phyloP scores from a whole-genome alignment of 2,888 invertebrate species.

The Campopleginae sp. region DNA sequence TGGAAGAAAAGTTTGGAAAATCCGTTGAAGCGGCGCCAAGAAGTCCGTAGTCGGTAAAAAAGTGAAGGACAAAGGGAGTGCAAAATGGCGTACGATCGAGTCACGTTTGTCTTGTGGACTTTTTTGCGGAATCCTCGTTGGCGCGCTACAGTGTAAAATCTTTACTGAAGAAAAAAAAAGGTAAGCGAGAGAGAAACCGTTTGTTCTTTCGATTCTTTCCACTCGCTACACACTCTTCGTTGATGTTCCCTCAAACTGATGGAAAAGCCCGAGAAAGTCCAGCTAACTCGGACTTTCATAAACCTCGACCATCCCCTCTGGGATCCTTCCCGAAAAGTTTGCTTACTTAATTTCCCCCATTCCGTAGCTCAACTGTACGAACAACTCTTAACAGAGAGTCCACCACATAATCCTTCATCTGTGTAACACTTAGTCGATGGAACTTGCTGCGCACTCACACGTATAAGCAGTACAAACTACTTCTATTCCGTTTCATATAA shows the following conservation, averaged over 20 bases:
- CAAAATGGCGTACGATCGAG: constrained; percentile 77
- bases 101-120: constrained; percentile 82
- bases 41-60: constrained; percentile 70
- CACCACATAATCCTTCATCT: constrained; percentile 12
- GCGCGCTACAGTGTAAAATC: constrained; percentile 54
- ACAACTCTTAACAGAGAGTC: constrained; percentile 8
- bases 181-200: constrained; percentile 64
- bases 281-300: constrained; percentile 63
- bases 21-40: constrained; percentile 80
- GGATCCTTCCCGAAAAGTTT: constrained; percentile 75
- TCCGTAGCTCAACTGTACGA: constrained; percentile 35
- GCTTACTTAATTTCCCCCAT: constrained; percentile 81
- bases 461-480: background rate
- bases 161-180: constrained; percentile 3
- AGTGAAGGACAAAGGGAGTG: constrained; percentile 74
- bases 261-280: constrained; percentile 52
- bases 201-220: constrained; percentile 81
- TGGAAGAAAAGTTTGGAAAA: constrained; percentile 76
- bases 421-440: background rate
- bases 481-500: background rate
- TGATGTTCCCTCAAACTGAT: constrained; percentile 46
- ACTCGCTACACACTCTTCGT: constrained; percentile 73
- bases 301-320: constrained; percentile 63
- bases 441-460: background rate
- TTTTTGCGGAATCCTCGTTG: constrained; percentile 70